Percentiles rank a stretch among this genome's conserved stretches.
phyloP scores from a whole-genome alignment of 30 jellyfish, hydroid and myxozoan genomes.

The Sanderia malayensis region DNA sequence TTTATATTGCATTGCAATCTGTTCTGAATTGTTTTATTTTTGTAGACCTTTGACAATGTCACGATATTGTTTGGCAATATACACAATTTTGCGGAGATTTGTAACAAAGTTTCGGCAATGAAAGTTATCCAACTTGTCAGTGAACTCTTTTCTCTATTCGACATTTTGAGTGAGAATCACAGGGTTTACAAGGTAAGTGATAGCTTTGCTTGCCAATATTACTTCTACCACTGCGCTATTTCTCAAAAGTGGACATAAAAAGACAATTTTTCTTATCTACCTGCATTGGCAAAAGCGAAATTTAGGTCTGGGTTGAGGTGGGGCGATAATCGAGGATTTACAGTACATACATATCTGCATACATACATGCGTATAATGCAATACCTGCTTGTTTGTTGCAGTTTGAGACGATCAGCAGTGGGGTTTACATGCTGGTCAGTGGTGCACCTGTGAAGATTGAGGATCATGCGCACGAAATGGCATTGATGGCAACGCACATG shows the following conservation, averaged over 20 bases:
- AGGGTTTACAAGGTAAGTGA: conserved; percentile 45
- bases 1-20: too few species aligned
- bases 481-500: conserved; percentile 54
- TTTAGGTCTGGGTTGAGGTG: too few species aligned
- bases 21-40: background rate
- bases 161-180: conserved; percentile 50
- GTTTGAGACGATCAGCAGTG: conserved; percentile 68
- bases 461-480: conserved; percentile 62
- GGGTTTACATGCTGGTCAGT: conserved; percentile 62
- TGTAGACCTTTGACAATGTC: conserved; percentile 57
- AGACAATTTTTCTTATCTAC: too few species aligned
- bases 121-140: conserved; percentile 45
- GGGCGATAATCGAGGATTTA: too few species aligned
- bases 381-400: conserved; percentile 4
- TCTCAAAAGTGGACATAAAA: too few species aligned
- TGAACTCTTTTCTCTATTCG: conserved; percentile 49
- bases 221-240: too few species aligned
- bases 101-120: conserved; percentile 51
- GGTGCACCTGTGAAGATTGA: conserved; percentile 57
- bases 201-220: too few species aligned
- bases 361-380: too few species aligned
- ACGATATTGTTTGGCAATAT: conserved; percentile 54
- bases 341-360: too few species aligned
- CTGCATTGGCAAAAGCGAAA: too few species aligned
- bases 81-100: conserved; percentile 33